Base-by-base conservation (phyloP, 2,797 vertebrate species). In the Hybognathus amarus region DNA sequence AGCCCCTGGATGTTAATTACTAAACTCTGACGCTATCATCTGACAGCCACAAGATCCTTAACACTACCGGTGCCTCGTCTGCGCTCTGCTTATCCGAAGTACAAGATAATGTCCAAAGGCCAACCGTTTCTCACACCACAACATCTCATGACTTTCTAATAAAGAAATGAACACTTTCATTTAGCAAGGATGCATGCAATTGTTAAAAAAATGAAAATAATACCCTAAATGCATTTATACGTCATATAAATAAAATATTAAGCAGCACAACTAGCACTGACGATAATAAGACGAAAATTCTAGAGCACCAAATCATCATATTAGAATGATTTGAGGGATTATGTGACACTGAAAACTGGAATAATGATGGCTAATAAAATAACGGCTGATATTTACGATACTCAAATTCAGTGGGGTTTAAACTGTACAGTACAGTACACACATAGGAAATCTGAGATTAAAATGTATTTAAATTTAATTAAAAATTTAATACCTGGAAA, bases 41-140 rank as follows among this genome's bases (percentile, higher is more conserved):
- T 68, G 77, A 74, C 76, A 61, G 42, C 12, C 56, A 33, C 56
- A 74, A 85, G 83, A 88, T 83, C 80, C 56, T 76, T 64, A 76
- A 52, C 52, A 40, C 85, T 33, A 40, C 33, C 27, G 64, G 67
- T 20, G 33, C 30, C 52, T 36, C 69, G 45, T 47, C 83, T 71
- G n/a, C 6, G 33, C 38, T 50, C 13, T 4, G 80, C 83, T 85
- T 81, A 85, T 88, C 85, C 69, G 17, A n/a, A 76, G 22, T 6
- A 63, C 36, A 33, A 70, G 74, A 83, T 61, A 77, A 18, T 22
- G 66, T 59, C 73, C 73, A 36, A 77, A 64, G 69, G 70, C 8
- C 54, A 82, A 18, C 17, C 6, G 5, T 4, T 30, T 20, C 75
- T 47, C n/a, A 64, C 59, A 42, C 22, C 30, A 75, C 15, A 40